Evolutionary conservation across 2,113 vertebrate genomes (phyloP).

Genomic region (Morone saxatilis): DNA sequence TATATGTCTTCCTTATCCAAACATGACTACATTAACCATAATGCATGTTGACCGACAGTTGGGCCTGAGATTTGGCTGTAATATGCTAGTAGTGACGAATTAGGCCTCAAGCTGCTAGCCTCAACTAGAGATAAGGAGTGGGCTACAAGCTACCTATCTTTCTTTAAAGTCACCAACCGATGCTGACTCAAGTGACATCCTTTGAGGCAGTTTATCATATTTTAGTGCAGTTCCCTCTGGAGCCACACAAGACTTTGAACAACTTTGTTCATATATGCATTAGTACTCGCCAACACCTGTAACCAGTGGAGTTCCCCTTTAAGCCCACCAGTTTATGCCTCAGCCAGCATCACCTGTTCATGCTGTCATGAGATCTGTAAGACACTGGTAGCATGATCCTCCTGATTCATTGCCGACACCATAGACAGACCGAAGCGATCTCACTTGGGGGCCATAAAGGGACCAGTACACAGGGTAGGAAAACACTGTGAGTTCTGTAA

Average conservation of each 20-base stretch:
- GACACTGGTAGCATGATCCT: slow-evolving; percentile 16
- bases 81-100: not conserved
- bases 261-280: not conserved
- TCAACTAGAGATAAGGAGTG: too few relatives aligned
- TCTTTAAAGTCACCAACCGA: too few relatives aligned
- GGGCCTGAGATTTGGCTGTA: not conserved
- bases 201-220: too few relatives aligned
- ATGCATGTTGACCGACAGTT: not conserved
- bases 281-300: not conserved
- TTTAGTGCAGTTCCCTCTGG: too few relatives aligned
- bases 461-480: slow-evolving; percentile 73
- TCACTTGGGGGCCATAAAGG: slow-evolving; percentile 69
- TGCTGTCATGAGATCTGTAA: slow-evolving; percentile 43
- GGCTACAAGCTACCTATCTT: too few relatives aligned
- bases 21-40: too few relatives aligned
- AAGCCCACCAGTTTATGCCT: not conserved
- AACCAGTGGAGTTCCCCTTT: slow-evolving; percentile 8
- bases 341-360: slow-evolving; percentile 15
- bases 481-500: slow-evolving; percentile 41
- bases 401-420: slow-evolving; percentile 55
- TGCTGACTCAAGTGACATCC: too few relatives aligned
- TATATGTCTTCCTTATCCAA: too few relatives aligned
- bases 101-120: too few relatives aligned
- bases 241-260: too few relatives aligned
- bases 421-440: slow-evolving; percentile 51